These are phyloP conservation scores for Gymnodraco acuticeps DNA, from an alignment of 2,797 vertebrate genomes.

Conservation along the genomic window DNA sequence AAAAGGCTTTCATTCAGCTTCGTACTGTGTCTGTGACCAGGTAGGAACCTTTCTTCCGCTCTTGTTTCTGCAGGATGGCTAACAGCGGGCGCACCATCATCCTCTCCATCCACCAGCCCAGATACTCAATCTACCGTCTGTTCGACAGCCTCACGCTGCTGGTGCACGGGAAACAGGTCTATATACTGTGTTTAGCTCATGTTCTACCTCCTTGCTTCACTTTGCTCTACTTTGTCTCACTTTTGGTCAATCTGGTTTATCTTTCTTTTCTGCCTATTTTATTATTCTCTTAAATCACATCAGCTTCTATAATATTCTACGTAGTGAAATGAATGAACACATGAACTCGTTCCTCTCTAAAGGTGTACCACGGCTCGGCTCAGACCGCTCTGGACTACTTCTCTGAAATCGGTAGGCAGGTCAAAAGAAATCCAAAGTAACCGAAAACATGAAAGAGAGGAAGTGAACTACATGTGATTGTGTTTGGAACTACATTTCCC, in stretches of 20 bases:
- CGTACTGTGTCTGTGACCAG: not conserved
- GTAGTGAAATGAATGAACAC: not conserved
- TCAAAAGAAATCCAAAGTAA: rapidly evolving
- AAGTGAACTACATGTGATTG: not conserved
- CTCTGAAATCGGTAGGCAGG: constrained; percentile 76
- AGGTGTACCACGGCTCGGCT: constrained; percentile 82
- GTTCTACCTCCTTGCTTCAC: no score
- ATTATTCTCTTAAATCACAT: not conserved
- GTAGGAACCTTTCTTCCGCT: constrained; percentile 71
- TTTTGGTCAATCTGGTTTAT: no score
- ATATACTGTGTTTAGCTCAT: no score
- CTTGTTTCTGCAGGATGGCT: no score
- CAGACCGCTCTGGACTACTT: constrained; percentile 80
- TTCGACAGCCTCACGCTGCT: constrained; percentile 87
- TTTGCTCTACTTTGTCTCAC: no score
- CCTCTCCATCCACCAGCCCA: no score
- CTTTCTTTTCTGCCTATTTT: no score
- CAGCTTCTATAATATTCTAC: not conserved
- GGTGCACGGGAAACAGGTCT: constrained; percentile 79
- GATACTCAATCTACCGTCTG: constrained; percentile 85
- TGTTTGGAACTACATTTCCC: constrained; percentile 33
- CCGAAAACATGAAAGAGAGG: rapidly evolving
- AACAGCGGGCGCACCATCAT: no score
- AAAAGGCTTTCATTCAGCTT: no score
- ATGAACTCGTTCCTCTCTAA: not conserved